Evolutionary conservation across 2,797 vertebrate species (phyloP), one percentile per base, ranked within the genome.

Genomic region (Spea hammondii): DNA sequence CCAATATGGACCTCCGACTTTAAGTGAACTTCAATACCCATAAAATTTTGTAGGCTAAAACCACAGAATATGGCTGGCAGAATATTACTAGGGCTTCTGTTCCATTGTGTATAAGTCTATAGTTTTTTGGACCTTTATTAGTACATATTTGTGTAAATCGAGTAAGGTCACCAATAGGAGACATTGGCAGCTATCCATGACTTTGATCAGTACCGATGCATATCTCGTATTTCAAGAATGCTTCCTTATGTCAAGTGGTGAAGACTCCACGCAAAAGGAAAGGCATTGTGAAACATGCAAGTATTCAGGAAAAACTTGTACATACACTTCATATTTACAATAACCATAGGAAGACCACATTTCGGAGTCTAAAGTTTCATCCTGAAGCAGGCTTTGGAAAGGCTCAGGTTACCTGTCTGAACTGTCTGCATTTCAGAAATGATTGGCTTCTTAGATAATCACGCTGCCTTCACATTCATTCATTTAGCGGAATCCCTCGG

Each of bases 391-490:
- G 47, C 32, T 49, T 6, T 46, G 32, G 12, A 7, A 55, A 44
- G 59, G 65, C 74, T 77, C 65, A 70, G 46, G 47, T 77, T 69
- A 62, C 54, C 46, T 60, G 66, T 69, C 5, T 68, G 46, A 44
- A 60, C 70, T 60, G 60, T 59, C n/a, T 46, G 65, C 14, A 11
- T 62, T 46, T 69, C 32, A 62, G 65, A 74, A 54, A 70, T 77
- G 70, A 81, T 60, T 77, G 74, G 64, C 79, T 73, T 72, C 7
- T 45, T 14, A 82, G 70, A 60, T 72, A 74, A 77, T 77, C 60
- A 51, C 44, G 53, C 57, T 76, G 51, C 64, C 69, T 73, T 45
- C 62, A 12, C 69, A 67, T 65, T 54, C 55, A 62, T 76, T 72
- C 76, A 53, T 49, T 46, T 60, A 55, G 55, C 49, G 48, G 13